phyloP scores from a whole-genome alignment of 2,113 vertebrate species.

The Lophius piscatorius region DNA sequence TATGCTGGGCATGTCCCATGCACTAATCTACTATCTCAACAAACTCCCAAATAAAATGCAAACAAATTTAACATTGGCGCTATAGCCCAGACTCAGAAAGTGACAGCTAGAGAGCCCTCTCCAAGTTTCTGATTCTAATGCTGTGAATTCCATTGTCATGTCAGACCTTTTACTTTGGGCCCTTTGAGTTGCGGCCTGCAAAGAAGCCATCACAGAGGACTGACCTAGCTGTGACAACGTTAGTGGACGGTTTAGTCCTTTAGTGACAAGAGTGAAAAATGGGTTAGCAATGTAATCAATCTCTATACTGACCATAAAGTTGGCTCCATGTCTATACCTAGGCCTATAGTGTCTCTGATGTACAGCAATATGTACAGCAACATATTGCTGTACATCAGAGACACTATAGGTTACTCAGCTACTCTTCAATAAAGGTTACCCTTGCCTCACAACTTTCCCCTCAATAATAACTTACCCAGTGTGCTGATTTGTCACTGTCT shows the following conservation, averaged over 20 bases:
- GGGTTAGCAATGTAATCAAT: constrained; percentile 26
- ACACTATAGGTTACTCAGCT: not conserved
- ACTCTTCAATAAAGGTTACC: not conserved
- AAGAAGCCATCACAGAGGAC: constrained; percentile 5
- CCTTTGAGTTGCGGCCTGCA: constrained; percentile 9
- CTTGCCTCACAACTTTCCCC: too few relatives aligned
- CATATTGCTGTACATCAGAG: too few relatives aligned
- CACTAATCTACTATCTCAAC: too few relatives aligned
- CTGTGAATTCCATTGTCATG: constrained; percentile 24
- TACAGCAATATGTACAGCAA: not conserved
- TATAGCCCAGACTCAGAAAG: too few relatives aligned
- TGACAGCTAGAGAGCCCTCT: too few relatives aligned
- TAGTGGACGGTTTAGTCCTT: constrained; percentile 22
- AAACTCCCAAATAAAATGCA: too few relatives aligned
- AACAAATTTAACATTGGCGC: too few relatives aligned
- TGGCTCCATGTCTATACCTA: constrained; percentile 34
- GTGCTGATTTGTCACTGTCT: too few relatives aligned
- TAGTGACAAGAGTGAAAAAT: constrained; percentile 21
- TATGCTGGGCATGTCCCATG: too few relatives aligned
- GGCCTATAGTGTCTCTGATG: not conserved
- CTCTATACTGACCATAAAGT: constrained; percentile 6
- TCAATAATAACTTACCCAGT: too few relatives aligned
- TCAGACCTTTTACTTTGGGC: constrained; percentile 16
- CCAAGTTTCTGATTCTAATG: too few relatives aligned
- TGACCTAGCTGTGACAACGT: constrained; percentile 39